phyloP scores from a whole-genome alignment of 2,797 vertebrate species.

The Chelidonichthys spinosus region DNA sequence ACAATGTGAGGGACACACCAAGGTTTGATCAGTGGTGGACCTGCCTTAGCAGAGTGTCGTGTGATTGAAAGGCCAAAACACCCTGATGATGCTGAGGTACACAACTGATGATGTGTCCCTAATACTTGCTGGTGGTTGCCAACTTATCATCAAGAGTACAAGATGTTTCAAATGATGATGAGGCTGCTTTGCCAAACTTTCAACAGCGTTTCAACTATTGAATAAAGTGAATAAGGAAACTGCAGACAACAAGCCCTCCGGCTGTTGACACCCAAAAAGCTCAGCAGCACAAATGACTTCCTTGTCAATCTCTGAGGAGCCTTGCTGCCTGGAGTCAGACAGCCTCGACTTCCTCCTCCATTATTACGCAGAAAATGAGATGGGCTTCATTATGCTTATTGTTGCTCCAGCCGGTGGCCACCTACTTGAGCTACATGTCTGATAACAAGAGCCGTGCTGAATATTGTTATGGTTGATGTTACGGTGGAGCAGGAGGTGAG shows the following conservation, averaged over 20 bases:
- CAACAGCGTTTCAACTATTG: constrained; percentile 12
- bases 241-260: constrained; percentile 36
- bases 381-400: constrained; percentile 64
- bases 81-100: too few species aligned
- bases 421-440: constrained; percentile 42
- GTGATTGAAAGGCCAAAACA: too few species aligned
- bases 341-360: constrained; percentile 27
- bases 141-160: not conserved
- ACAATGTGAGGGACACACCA: too few species aligned
- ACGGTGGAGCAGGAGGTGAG: constrained; percentile 14
- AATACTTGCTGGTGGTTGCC: too few species aligned
- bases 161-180: constrained; percentile 8
- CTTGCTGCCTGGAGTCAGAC: constrained; percentile 49
- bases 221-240: constrained; percentile 47
- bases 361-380: constrained; percentile 58
- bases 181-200: constrained; percentile 25
- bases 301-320: constrained; percentile 49
- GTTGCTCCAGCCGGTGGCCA: constrained; percentile 55
- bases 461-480: constrained; percentile 46
- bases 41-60: too few species aligned
- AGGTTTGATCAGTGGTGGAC: too few species aligned
- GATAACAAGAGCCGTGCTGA: constrained; percentile 51
- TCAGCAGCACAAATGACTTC: constrained; percentile 57
- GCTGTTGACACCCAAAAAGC: constrained; percentile 61
- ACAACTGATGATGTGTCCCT: too few species aligned